Evolutionary conservation across 2,888 invertebrate genomes (phyloP).

Genomic region (Synergus japonicus): DNA sequence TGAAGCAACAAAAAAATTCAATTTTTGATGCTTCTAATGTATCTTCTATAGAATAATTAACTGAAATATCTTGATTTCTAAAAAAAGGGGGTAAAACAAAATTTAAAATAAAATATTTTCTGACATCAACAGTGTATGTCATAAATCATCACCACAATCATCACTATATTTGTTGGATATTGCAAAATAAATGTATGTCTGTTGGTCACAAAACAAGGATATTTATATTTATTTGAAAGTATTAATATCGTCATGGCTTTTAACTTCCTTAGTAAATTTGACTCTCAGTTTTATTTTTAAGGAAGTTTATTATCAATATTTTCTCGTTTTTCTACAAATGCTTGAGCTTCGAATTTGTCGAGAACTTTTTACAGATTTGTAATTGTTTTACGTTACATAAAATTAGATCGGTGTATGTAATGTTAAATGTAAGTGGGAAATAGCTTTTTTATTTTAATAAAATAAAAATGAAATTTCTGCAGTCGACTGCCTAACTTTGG

Average conservation of each 20-base stretch:
- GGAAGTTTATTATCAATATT: not conserved
- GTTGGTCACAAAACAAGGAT: not conserved
- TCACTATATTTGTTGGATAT: conserved; percentile 1
- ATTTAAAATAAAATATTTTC: not conserved
- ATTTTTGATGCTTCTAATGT: not conserved
- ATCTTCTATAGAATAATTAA: not conserved
- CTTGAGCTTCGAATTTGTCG: conserved; percentile 13
- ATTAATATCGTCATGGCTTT: not conserved
- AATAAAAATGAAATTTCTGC: not conserved
- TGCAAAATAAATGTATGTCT: not conserved
- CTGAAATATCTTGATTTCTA: not conserved
- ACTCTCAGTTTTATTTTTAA: not conserved
- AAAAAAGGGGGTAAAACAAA: not conserved
- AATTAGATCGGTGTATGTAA: conserved; percentile 9
- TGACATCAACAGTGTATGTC: not conserved
- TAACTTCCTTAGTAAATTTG: not conserved
- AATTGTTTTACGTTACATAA: conserved; percentile 21
- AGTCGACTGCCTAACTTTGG: not conserved
- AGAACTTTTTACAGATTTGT: not conserved
- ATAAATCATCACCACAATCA: not conserved
- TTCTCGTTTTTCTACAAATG: conserved; percentile 7
- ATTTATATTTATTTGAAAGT: not conserved
- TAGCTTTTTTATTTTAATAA: conserved; percentile 10
- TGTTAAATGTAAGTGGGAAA: conserved; percentile 31
- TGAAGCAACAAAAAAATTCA: not conserved